These are phyloP conservation scores for Epinotia ramella DNA, from an alignment of 2,888 invertebrate genomes.

Conservation along the genomic window DNA sequence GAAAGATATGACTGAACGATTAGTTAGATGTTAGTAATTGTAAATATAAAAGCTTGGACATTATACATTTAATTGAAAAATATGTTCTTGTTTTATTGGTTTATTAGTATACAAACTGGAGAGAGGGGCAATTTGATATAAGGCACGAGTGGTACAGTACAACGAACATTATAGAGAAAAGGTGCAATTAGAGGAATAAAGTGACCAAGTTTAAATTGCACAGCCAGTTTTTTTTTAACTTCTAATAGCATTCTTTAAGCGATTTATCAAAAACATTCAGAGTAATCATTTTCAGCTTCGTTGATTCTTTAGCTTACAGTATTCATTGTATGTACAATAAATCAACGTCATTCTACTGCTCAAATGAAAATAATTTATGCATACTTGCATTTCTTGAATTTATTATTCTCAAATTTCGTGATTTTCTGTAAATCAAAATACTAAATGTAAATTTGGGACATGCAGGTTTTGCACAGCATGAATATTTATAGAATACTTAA, in stretches of 20 bases:
- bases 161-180: conserved; percentile 23
- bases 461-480: neutral
- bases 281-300: neutral
- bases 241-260: conserved; percentile 10
- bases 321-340: conserved; percentile 1
- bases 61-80: conserved; percentile 81
- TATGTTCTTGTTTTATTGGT: conserved; percentile 66
- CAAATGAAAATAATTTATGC: conserved; percentile 5
- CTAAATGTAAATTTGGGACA: conserved; percentile 5
- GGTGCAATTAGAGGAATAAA: conserved; percentile 40
- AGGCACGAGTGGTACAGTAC: conserved; percentile 38
- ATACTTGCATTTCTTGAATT: conserved; percentile 1
- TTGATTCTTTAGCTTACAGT: neutral
- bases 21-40: conserved; percentile 81
- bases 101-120: conserved; percentile 38
- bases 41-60: conserved; percentile 83
- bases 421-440: neutral
- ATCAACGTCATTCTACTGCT: neutral
- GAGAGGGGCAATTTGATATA: conserved; percentile 31
- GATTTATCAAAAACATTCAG: neutral
- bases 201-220: conserved; percentile 32
- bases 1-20: conserved; percentile 82
- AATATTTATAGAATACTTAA: neutral
- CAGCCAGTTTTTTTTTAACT: conserved; percentile 26
- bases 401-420: neutral